Evolutionary conservation across 2,888 invertebrate genomes (phyloP), one percentile per base, ranked within the genome.

Genomic region (Amaurobius ferox): DNA sequence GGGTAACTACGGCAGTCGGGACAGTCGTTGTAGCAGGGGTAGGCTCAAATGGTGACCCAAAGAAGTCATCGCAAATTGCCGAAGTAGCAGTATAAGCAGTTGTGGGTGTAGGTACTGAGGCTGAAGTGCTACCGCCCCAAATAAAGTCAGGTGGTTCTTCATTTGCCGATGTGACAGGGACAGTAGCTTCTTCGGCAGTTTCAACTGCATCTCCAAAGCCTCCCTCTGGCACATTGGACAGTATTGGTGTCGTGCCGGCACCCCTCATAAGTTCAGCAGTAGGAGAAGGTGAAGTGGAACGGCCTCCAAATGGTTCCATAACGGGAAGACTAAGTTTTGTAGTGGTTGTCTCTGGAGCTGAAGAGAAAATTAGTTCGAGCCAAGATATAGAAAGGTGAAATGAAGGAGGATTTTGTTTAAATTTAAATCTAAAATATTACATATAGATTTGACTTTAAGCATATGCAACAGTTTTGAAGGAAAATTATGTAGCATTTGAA

Each of bases 161-260:
- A 7, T 40, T 62, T 1, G 74, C 64, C 40, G 70, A 64, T 68
- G 79, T 66, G 28, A 28, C 55, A 67, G 88, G 78, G 64, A 39
- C 76, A 74, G 80, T 11, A 28, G 48, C 44, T 71, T 87, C 88
- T 44, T 81, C 81, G 35, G 61, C 55, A 62, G 64, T 66, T 29
- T 86, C 81, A 29, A 78, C 79, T 55, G 72, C 79, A 66, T 86
- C 89, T 23, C 88, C 88, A 72, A 88, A 89, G 26, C 79, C 87
- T 39, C 87, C 87, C 62, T 85, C 87, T 19, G 89, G 89, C 9
- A 77, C 87, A 79, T 87, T 80, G 61, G 89, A 87, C 35, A 89
- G 80, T 62, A 89, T 89, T 9, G 89, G 89, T 30, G 89, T 89
- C n/a, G 89, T 89, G 35, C 89, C 89, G n/a, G 88, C 89, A 44